These are phyloP conservation scores for Semaprochilodus insignis DNA, from an alignment of 2,797 vertebrate genomes.

Conservation along the genomic window DNA sequence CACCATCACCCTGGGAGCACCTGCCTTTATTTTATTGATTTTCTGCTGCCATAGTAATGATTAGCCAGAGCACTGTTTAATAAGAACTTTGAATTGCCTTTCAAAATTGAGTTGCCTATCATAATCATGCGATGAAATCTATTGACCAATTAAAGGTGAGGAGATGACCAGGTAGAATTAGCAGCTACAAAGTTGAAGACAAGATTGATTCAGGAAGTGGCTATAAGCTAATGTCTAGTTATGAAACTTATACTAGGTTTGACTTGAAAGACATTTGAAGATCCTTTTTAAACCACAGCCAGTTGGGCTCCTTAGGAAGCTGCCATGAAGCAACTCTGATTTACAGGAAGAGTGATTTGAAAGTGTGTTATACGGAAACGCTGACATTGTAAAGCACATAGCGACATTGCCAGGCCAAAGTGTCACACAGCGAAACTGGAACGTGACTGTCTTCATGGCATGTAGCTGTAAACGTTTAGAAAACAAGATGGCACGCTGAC, in stretches of 20 bases:
- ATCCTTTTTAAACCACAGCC: no score
- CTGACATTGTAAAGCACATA: not conserved
- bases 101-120: not conserved
- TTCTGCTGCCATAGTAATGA: constrained; percentile 33
- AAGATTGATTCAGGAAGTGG: not conserved
- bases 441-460: constrained; percentile 5
- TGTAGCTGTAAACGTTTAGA: constrained; percentile 5
- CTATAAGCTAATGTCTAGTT: not conserved
- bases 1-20: constrained; percentile 30
- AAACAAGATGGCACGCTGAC: constrained; percentile 12
- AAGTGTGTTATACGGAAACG: not conserved
- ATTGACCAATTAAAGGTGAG: constrained; percentile 17
- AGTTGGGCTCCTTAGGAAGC: not conserved
- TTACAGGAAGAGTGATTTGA: not conserved
- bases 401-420: not conserved
- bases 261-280: not conserved
- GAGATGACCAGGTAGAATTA: not conserved
- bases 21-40: constrained; percentile 35
- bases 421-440: not conserved
- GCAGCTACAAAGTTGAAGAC: not conserved
- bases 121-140: constrained; percentile 24
- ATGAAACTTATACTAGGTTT: not conserved
- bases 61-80: constrained; percentile 36
- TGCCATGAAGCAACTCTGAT: no score
- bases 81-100: constrained; percentile 36